Evolutionary conservation across 2,113 vertebrate species (phyloP).

Genomic region (Tychaedon coryphoeus): DNA sequence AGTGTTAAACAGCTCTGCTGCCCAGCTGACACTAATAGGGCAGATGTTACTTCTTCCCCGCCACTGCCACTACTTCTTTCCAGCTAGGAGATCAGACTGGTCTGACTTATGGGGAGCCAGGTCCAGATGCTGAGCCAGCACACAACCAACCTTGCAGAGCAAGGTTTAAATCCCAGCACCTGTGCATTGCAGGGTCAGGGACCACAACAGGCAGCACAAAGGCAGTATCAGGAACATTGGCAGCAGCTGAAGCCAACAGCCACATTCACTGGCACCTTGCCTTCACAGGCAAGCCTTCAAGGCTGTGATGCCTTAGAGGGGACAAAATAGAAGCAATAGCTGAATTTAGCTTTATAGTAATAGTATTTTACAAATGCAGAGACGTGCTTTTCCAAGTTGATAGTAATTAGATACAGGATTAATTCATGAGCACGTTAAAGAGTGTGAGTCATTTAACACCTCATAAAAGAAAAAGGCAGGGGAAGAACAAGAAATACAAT

Average conservation of each 20-base stretch:
- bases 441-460: neutral
- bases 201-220: neutral
- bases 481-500: neutral
- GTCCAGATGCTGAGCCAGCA: neutral
- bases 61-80: neutral
- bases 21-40: neutral
- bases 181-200: neutral
- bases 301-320: neutral
- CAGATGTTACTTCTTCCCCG: neutral
- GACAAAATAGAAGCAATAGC: neutral
- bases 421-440: neutral
- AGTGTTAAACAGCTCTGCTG: neutral
- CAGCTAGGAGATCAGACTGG: fast-evolving
- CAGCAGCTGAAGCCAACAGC: neutral
- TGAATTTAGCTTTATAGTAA: neutral
- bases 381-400: neutral
- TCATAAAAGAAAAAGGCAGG: neutral
- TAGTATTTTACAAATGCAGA: neutral
- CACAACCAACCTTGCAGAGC: neutral
- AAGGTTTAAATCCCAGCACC: neutral
- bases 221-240: neutral
- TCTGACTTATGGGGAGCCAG: neutral
- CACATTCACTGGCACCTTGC: neutral
- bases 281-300: too few species aligned
- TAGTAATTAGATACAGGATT: neutral